These are phyloP conservation scores for Cataglyphis cursor DNA, from an alignment of 2,888 invertebrate species.

Conservation along the genomic window DNA sequence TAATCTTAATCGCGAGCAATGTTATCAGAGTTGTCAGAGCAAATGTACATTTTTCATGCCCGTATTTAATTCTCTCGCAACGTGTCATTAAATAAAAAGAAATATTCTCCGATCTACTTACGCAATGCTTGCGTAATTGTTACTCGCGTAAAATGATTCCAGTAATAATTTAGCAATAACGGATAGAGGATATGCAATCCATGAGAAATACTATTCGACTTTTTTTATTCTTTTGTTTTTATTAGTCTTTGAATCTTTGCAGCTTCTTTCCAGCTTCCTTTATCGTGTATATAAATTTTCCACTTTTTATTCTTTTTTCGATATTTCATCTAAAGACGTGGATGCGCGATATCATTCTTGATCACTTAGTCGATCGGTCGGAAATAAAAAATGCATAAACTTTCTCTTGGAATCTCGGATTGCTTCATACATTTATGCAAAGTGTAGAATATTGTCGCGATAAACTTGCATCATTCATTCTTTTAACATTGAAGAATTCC, in stretches of 20 bases:
- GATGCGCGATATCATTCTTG: constrained; percentile 1
- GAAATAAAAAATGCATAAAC: constrained; percentile 25
- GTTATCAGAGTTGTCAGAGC: background rate
- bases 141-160: constrained; percentile 38
- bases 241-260: background rate
- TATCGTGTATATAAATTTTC: constrained; percentile 19
- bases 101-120: constrained; percentile 21
- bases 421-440: constrained; percentile 17
- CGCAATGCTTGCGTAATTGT: constrained; percentile 29
- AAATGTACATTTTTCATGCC: background rate
- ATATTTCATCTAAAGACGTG: background rate
- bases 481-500: constrained; percentile 11
- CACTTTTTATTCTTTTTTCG: background rate
- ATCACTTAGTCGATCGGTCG: constrained; percentile 19
- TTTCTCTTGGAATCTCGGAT: background rate
- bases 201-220: constrained; percentile 4
- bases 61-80: background rate
- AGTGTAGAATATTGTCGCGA: constrained; percentile 16
- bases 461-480: background rate
- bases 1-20: background rate
- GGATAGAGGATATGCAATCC: background rate
- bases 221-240: background rate
- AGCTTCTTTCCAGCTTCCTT: background rate
- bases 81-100: constrained; percentile 16
- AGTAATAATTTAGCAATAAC: constrained; percentile 26